Conservation (phyloP, 1,140 invertebrate species). For the Semibalanus balanoides region DNA sequence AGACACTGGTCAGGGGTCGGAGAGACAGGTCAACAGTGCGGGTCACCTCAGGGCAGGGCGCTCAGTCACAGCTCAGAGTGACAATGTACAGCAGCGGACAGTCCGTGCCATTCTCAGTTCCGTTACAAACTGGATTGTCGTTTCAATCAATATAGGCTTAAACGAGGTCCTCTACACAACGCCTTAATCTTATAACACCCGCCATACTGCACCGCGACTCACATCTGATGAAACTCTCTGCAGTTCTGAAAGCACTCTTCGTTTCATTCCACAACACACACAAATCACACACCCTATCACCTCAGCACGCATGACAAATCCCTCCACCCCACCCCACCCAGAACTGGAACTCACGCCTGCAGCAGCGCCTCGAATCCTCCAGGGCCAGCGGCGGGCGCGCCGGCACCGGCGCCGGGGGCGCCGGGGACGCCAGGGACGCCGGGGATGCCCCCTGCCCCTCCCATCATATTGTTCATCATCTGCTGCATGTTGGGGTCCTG, state of each 20-base stretch:
- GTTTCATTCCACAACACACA: neutral
- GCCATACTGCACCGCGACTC: too few relatives aligned
- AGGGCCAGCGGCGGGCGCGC: constrained; percentile 22
- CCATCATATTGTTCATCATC: constrained; percentile 38
- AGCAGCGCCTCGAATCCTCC: constrained; percentile 34
- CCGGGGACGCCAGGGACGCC: constrained; percentile 14
- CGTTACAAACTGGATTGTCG: too few relatives aligned
- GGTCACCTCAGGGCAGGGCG: constrained; percentile 19
- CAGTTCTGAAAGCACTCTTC: too few relatives aligned
- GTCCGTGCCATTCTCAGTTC: too few relatives aligned
- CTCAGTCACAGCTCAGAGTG: too few relatives aligned
- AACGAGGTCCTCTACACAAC: constrained; percentile 15
- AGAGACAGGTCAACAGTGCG: neutral
- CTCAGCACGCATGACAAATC: too few relatives aligned
- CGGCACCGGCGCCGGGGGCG: constrained; percentile 11
- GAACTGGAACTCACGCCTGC: constrained; percentile 33
- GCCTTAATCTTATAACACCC: neutral
- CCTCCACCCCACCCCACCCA: neutral
- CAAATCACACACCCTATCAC: neutral
- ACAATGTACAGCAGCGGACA: too few relatives aligned
- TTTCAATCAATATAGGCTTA: too few relatives aligned
- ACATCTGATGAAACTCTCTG: too few relatives aligned
- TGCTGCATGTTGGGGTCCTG: constrained; percentile 60
- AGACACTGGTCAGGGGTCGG: neutral
- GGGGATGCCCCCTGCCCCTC: constrained; percentile 19